These are phyloP conservation scores for Temnothorax ravouxi DNA, from an alignment of 2,888 invertebrate genomes.

Conservation along the genomic window DNA sequence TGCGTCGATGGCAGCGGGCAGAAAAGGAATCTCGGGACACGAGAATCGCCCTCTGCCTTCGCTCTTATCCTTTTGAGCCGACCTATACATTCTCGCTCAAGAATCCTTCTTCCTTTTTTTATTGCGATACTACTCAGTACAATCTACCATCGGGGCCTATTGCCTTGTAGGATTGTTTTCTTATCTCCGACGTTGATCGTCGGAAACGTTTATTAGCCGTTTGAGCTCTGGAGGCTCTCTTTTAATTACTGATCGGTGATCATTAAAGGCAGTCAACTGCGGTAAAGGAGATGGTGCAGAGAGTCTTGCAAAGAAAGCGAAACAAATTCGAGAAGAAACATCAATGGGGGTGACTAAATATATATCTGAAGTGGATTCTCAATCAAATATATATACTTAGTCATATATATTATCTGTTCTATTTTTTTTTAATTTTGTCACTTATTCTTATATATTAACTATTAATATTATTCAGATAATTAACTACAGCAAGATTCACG, in stretches of 20 bases:
- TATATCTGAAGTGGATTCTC: not conserved
- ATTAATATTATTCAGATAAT: not conserved
- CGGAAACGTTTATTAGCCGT: slow-evolving; percentile 63
- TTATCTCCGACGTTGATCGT: slow-evolving; percentile 62
- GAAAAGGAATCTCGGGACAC: slow-evolving; percentile 70
- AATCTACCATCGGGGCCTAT: slow-evolving; percentile 40
- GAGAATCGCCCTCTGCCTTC: slow-evolving; percentile 58
- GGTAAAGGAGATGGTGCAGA: not conserved
- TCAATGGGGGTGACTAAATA: slow-evolving; percentile 1
- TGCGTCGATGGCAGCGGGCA: slow-evolving; percentile 70
- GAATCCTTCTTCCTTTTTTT: slow-evolving; percentile 43
- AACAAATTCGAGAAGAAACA: not conserved
- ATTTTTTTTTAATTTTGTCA: not conserved
- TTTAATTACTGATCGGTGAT: slow-evolving; percentile 61
- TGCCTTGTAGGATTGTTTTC: slow-evolving; percentile 65
- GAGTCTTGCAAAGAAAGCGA: slow-evolving; percentile 19
- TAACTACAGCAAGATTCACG: not conserved
- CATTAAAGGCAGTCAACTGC: slow-evolving; percentile 22
- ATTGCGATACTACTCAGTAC: slow-evolving; percentile 39
- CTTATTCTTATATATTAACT: not conserved
- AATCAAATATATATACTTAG: not conserved
- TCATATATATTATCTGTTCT: not conserved
- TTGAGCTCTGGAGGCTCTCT: slow-evolving; percentile 21
- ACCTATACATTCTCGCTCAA: slow-evolving; percentile 49
- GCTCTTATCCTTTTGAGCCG: slow-evolving; percentile 52